phyloP scores from a whole-genome alignment of 2,113 vertebrate genomes.

The Philantomba maxwellii region DNA sequence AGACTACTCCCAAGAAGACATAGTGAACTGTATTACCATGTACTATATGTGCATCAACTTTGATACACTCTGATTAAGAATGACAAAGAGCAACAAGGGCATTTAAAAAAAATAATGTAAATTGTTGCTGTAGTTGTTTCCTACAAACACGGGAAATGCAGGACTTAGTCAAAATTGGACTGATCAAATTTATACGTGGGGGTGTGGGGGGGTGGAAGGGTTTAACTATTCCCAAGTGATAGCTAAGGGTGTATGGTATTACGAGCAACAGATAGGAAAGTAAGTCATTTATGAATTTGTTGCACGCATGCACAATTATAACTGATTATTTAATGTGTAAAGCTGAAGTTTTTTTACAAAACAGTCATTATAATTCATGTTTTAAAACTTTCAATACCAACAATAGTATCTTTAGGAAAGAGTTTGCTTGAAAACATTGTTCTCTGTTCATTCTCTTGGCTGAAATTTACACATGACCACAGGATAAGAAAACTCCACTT shows the following conservation, averaged over 20 bases:
- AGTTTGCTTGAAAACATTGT: not conserved
- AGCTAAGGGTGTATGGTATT: not conserved
- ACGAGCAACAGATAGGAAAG: not conserved
- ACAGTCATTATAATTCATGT: not conserved
- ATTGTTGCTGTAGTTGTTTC: not conserved
- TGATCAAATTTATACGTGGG: not conserved
- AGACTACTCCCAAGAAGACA: not conserved
- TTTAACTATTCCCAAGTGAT: not conserved
- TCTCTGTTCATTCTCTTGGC: not conserved
- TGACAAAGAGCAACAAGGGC: not conserved
- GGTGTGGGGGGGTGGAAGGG: fast-evolving
- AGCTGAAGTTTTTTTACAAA: not conserved
- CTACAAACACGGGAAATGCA: not conserved
- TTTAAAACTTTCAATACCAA: conserved; percentile 34
- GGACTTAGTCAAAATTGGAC: not conserved
- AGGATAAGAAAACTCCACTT: not conserved
- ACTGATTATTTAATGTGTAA: not conserved
- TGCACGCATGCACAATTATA: not conserved
- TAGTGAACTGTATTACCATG: not conserved
- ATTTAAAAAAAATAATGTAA: not conserved
- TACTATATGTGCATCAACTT: not conserved
- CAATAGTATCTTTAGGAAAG: not conserved
- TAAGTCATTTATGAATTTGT: not conserved
- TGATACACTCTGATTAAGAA: not conserved
- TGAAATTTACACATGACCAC: not conserved